Evolutionary conservation across 1,140 invertebrate species (phyloP).

Genomic region (Polypedilum vanderplanki): DNA sequence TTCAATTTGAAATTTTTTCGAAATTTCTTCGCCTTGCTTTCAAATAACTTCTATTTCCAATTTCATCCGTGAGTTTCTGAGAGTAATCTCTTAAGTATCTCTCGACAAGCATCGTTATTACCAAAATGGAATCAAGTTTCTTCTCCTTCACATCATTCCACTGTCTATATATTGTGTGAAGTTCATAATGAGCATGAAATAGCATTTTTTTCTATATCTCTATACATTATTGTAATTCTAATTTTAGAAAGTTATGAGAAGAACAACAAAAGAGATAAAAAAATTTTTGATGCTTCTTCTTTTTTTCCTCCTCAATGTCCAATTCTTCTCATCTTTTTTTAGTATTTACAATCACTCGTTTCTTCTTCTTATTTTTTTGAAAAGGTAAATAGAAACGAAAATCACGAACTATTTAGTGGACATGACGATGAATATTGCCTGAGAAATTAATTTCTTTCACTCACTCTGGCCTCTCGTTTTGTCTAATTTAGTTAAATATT

Average conservation of each 20-base stretch:
- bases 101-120: conserved; percentile 5
- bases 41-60: neutral
- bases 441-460: too few relatives aligned
- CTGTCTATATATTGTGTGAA: neutral
- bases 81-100: conserved; percentile 18
- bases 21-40: neutral
- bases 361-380: too few relatives aligned
- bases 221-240: conserved; percentile 12
- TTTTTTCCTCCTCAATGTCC: too few relatives aligned
- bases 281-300: neutral
- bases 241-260: conserved; percentile 3
- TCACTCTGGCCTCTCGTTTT: too few relatives aligned
- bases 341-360: too few relatives aligned
- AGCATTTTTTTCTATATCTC: neutral
- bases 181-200: conserved; percentile 4
- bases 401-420: too few relatives aligned
- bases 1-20: too few relatives aligned
- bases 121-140: conserved; percentile 1
- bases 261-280: neutral
- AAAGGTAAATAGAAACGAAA: too few relatives aligned
- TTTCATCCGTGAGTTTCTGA: neutral
- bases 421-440: too few relatives aligned
- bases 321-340: too few relatives aligned
- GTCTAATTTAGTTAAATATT: too few relatives aligned
- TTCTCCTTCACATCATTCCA: neutral